Conservation (phyloP, 2,888 invertebrate genomes). For the Machimus atricapillus region DNA sequence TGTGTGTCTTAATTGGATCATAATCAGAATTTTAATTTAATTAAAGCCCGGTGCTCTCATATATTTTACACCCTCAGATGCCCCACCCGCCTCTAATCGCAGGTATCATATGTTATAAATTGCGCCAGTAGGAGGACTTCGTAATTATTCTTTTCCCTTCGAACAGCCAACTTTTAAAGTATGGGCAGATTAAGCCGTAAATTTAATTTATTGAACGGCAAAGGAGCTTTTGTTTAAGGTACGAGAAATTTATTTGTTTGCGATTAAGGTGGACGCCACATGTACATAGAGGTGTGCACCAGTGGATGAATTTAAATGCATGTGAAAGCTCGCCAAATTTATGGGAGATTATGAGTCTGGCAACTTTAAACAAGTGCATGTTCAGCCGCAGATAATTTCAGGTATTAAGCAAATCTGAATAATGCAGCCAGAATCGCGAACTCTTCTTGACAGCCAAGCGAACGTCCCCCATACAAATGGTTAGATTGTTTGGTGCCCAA, state of each 20-base stretch:
- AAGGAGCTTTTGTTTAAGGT: slow-evolving; percentile 26
- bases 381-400: not conserved
- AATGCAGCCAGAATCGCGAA: not conserved
- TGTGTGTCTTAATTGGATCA: slow-evolving; percentile 18
- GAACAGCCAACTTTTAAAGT: slow-evolving; percentile 22
- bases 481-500: not conserved
- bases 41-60: not conserved
- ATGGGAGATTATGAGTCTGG: slow-evolving; percentile 16
- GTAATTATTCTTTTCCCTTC: slow-evolving; percentile 31
- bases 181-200: slow-evolving; percentile 30
- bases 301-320: slow-evolving; percentile 11
- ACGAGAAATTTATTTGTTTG: slow-evolving; percentile 27
- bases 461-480: not conserved
- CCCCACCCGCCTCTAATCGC: not conserved
- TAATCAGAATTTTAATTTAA: slow-evolving; percentile 28
- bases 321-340: slow-evolving; percentile 13
- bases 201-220: slow-evolving; percentile 33
- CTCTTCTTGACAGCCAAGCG: not conserved
- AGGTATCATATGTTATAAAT: slow-evolving; percentile 25
- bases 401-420: not conserved
- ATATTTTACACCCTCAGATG: not conserved
- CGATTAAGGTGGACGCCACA: not conserved
- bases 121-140: not conserved
- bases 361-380: not conserved
- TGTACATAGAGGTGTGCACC: not conserved